Evolutionary conservation across 2,113 vertebrate species (phyloP).

Genomic region (Piliocolobus tephrosceles): DNA sequence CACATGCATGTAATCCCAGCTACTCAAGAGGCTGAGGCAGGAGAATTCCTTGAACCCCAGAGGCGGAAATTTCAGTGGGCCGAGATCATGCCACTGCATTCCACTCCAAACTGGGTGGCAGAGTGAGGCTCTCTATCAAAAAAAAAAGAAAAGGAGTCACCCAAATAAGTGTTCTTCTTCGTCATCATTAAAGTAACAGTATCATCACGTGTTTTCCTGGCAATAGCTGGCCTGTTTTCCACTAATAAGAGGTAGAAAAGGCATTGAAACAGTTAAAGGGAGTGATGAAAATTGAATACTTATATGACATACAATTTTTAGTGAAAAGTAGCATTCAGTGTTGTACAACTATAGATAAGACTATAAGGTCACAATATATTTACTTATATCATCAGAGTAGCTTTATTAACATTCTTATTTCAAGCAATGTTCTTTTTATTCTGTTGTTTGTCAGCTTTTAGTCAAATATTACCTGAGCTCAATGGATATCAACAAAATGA

Average conservation of each 20-base stretch:
- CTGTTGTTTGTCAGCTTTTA: neutral
- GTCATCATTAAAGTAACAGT: neutral
- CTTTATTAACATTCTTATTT: neutral
- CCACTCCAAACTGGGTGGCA: no score
- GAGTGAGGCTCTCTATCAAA: no score
- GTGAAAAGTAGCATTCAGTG: neutral
- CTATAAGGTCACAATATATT: neutral
- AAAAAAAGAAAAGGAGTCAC: neutral
- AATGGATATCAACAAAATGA: neutral
- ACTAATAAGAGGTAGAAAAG: neutral
- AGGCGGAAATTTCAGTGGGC: no score
- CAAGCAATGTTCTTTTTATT: neutral
- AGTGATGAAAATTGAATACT: neutral
- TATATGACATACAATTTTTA: neutral
- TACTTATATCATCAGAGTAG: neutral
- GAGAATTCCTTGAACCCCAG: no score
- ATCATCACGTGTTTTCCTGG: neutral
- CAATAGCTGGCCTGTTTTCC: neutral
- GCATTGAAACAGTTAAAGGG: neutral
- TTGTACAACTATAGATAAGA: neutral
- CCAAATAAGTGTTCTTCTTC: neutral
- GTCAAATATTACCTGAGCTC: neutral
- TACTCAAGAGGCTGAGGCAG: no score
- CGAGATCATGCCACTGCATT: no score
- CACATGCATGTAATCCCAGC: no score